Percentiles rank a stretch among this genome's conserved stretches.
Evolutionary conservation across 2,888 invertebrate genomes (phyloP).

Genomic region (Tenthredo notha): DNA sequence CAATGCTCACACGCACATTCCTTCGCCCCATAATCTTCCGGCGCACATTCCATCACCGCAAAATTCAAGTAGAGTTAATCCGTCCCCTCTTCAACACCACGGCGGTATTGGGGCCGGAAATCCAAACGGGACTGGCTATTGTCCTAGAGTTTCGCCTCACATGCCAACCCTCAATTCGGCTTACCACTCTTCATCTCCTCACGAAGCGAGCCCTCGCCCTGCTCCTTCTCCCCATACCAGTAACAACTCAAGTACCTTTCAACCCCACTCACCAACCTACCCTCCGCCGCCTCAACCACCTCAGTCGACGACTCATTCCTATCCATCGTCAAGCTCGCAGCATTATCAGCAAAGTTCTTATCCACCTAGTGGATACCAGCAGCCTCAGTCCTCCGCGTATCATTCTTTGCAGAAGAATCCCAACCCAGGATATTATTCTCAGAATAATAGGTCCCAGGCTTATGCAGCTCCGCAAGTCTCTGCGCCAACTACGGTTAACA

Average conservation of each 20-base stretch:
- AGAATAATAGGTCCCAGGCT: slow-evolving; percentile 62
- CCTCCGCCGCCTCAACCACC: slow-evolving; percentile 80
- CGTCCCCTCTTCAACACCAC: slow-evolving; percentile 58
- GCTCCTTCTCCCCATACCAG: slow-evolving; percentile 71
- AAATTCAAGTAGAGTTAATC: slow-evolving; percentile 69
- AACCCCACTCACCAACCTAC: slow-evolving; percentile 76
- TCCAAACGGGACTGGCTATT: slow-evolving; percentile 42
- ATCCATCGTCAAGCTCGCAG: slow-evolving; percentile 63
- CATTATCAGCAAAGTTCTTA: slow-evolving; percentile 51
- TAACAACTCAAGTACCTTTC: slow-evolving; percentile 78
- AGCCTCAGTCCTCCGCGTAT: slow-evolving; percentile 41
- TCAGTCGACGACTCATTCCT: slow-evolving; percentile 68
- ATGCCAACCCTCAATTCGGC: slow-evolving; percentile 69
- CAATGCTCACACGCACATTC: slow-evolving; percentile 70
- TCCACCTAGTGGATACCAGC: slow-evolving; percentile 36
- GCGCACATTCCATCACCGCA: slow-evolving; percentile 73
- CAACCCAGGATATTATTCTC: slow-evolving; percentile 65
- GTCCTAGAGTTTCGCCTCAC: slow-evolving; percentile 51
- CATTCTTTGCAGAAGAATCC: slow-evolving; percentile 70
- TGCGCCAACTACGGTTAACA: slow-evolving; percentile 49
- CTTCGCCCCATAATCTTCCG: slow-evolving; percentile 70
- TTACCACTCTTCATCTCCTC: slow-evolving; percentile 78
- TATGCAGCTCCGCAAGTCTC: slow-evolving; percentile 51
- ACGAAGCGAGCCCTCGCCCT: slow-evolving; percentile 66
- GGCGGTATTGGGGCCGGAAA: slow-evolving; percentile 16